phyloP scores from a whole-genome alignment of 2,888 invertebrate genomes.

The Drosophila formosana region DNA sequence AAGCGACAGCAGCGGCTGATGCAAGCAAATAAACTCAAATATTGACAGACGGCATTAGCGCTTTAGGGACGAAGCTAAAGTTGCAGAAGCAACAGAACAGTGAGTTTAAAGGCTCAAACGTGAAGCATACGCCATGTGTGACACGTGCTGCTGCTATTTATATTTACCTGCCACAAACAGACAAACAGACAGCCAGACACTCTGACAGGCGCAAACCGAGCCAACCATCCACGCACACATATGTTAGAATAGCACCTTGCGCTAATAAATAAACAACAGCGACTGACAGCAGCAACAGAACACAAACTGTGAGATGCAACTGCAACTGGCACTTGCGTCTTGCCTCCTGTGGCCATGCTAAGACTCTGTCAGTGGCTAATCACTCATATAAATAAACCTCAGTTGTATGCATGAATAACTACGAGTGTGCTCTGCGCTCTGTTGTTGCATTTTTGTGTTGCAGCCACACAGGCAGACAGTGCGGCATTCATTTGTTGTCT shows the following conservation, averaged over 20 bases:
- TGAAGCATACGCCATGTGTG: slow-evolving; percentile 8
- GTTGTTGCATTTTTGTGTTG: slow-evolving; percentile 29
- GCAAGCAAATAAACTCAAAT: slow-evolving; percentile 61
- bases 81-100: not conserved
- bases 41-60: slow-evolving; percentile 61
- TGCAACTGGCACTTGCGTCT: slow-evolving; percentile 11
- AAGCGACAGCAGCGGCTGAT: slow-evolving; percentile 60
- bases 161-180: slow-evolving; percentile 74
- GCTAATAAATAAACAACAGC: slow-evolving; percentile 76
- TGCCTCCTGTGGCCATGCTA: not conserved
- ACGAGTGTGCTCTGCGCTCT: slow-evolving; percentile 2
- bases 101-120: slow-evolving; percentile 24
- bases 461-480: slow-evolving; percentile 53
- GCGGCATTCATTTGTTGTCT: slow-evolving; percentile 45
- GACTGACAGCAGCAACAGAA: slow-evolving; percentile 26
- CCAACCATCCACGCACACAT: slow-evolving; percentile 16
- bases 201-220: slow-evolving; percentile 27
- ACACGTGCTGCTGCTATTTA: slow-evolving; percentile 60
- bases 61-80: not conserved
- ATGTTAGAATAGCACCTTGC: slow-evolving; percentile 50
- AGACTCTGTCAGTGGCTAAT: slow-evolving; percentile 64
- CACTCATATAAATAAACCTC: slow-evolving; percentile 75
- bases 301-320: slow-evolving; percentile 29
- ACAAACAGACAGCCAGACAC: slow-evolving; percentile 56
- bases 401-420: slow-evolving; percentile 15